Evolutionary conservation across 2,113 vertebrate genomes (phyloP), one percentile per base, ranked within the genome.

Genomic region (Cavia porcellus): DNA sequence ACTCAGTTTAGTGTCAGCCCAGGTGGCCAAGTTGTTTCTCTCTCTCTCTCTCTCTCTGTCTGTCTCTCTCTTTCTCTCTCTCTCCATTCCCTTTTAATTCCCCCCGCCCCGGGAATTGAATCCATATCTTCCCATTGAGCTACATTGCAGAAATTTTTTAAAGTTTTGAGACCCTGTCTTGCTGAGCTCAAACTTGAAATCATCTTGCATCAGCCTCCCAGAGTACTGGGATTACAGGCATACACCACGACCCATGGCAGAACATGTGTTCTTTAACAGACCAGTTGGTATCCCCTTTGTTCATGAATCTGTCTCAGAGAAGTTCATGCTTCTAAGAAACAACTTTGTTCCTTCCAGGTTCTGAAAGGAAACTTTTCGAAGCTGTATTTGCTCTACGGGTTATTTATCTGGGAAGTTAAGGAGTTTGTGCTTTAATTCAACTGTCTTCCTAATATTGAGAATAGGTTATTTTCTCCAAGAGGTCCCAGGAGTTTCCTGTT

Each of bases 361-460:
- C 74, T 30, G 86, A 93, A 91, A 85, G 62, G 92, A 97, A 96
- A 84, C 22, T 89, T 97, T 92, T 95, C 75, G 96, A 94, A 95
- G 80, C 95, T 94, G 55, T 90, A 95, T 81, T 94, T 96, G 57
- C 74, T 94, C 72, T 77, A 57, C 97, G 45, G 45, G 14, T 25
- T 94, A 95, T 96, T 97, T 88, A 72, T 95, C n/a, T n/a, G 68
- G 89, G 87, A 98, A 95, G 74, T 90, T 95, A 98, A 98, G 13
- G 72, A 96, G 95, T 52, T 70, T 96, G 94, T 32, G 72, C 94
- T 92, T 98, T 94, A 85, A 98, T 83, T 97, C 95, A 95, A 96
- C 91, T 42, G 32, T 94, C 81, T 38, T 93, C 59, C 75, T 87
- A 95, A 89, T 28, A 85, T 81, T 66, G 70, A 97, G 91, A 98